These are phyloP conservation scores for Entomobrya proxima DNA, from an alignment of 2,888 invertebrate species.

Conservation along the genomic window DNA sequence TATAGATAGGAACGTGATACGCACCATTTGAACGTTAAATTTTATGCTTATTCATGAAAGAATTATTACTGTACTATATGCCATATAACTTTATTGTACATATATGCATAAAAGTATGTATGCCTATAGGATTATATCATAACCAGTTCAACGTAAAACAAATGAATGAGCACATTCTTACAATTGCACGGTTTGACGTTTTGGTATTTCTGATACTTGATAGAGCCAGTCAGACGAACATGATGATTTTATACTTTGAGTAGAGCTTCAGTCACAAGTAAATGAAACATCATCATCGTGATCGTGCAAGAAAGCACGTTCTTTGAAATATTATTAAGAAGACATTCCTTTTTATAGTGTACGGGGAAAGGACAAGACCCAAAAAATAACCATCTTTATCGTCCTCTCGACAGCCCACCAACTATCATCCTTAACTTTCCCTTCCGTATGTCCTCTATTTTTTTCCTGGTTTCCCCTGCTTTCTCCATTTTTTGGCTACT, in stretches of 20 bases:
- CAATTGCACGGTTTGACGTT: too few species aligned
- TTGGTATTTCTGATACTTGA: too few species aligned
- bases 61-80: neutral
- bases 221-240: too few species aligned
- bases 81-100: neutral
- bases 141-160: too few species aligned
- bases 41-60: constrained; percentile 29
- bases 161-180: too few species aligned
- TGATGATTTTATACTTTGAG: too few species aligned
- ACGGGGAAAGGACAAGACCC: constrained; percentile 39
- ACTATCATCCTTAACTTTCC: constrained; percentile 50
- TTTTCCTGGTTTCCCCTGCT: constrained; percentile 9
- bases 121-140: neutral
- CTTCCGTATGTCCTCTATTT: constrained; percentile 56
- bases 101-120: neutral
- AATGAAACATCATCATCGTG: neutral
- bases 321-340: constrained; percentile 52
- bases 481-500: constrained; percentile 14
- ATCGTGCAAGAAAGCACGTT: constrained; percentile 35
- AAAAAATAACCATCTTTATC: constrained; percentile 59
- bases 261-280: too few species aligned
- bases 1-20: constrained; percentile 7
- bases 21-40: neutral
- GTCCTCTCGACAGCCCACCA: constrained; percentile 50
- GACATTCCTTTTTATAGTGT: constrained; percentile 46